phyloP scores from a whole-genome alignment of 2,888 invertebrate genomes.

The Metallyticus violacea region DNA sequence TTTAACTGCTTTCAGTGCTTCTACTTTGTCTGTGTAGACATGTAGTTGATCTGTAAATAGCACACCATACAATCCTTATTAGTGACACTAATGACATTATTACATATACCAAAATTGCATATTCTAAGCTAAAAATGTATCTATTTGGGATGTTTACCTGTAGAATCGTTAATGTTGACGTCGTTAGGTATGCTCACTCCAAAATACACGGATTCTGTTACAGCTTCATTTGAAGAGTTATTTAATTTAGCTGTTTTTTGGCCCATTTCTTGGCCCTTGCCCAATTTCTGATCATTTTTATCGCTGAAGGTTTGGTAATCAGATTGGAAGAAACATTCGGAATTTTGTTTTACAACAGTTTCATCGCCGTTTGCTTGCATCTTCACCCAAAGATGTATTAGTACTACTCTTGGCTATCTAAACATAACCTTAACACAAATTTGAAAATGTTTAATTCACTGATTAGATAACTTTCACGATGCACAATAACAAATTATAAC shows the following conservation, averaged over 20 bases:
- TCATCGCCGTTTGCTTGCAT: neutral
- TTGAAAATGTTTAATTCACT: neutral
- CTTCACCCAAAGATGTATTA: no score
- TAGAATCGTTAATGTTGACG: neutral
- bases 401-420: neutral
- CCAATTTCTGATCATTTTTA: neutral
- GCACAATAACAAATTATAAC: neutral
- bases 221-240: neutral
- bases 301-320: neutral
- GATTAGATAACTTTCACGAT: neutral
- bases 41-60: constrained; percentile 41
- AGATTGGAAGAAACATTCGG: neutral
- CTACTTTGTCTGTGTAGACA: constrained; percentile 67
- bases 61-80: neutral
- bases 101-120: neutral
- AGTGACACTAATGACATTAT: neutral
- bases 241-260: neutral
- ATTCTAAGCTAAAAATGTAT: neutral
- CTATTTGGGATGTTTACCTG: neutral
- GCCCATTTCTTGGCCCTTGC: constrained; percentile 14
- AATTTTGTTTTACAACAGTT: neutral
- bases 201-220: neutral
- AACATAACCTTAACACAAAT: neutral
- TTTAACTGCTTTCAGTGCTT: constrained; percentile 74
- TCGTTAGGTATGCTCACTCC: neutral